Conservation (phyloP, 2,797 vertebrate genomes). For the Malurus leucopterus region DNA sequence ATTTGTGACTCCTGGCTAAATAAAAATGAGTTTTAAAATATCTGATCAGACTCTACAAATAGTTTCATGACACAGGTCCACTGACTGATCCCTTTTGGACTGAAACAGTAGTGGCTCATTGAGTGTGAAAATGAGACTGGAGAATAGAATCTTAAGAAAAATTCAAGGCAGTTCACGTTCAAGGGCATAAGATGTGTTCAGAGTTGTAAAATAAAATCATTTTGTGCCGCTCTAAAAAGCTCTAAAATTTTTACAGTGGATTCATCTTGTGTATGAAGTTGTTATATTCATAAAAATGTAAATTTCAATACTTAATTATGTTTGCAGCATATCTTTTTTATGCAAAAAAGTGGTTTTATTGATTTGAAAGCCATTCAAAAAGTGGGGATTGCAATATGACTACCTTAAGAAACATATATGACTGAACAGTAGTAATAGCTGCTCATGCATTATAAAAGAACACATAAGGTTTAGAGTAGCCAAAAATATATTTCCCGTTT, state of each 20-base stretch:
- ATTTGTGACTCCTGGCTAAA: conserved; percentile 1
- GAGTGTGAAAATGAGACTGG: conserved; percentile 26
- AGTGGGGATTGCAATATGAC: not conserved
- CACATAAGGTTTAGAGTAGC: conserved; percentile 7
- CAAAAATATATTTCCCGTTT: conserved; percentile 14
- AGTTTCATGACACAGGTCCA: not conserved
- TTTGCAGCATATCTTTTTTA: not conserved
- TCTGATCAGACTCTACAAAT: not conserved
- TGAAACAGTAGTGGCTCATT: conserved; percentile 10
- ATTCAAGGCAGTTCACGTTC: not conserved
- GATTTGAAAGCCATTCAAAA: conserved; percentile 4
- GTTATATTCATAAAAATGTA: conserved; percentile 1
- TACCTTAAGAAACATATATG: not conserved
- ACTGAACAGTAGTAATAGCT: not conserved
- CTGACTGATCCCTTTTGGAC: conserved; percentile 9
- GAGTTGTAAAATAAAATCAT: not conserved
- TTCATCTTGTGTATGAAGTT: not conserved
- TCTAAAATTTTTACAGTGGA: not conserved
- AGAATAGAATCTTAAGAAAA: conserved; percentile 20
- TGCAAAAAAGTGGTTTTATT: not conserved
- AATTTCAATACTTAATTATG: conserved; percentile 23
- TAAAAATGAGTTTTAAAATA: conserved; percentile 9
- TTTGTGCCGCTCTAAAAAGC: not conserved
- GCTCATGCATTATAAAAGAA: conserved; percentile 37
- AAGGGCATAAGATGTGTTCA: not conserved